Conservation (phyloP, 2,888 invertebrate genomes). For the Leptothorax acervorum region DNA sequence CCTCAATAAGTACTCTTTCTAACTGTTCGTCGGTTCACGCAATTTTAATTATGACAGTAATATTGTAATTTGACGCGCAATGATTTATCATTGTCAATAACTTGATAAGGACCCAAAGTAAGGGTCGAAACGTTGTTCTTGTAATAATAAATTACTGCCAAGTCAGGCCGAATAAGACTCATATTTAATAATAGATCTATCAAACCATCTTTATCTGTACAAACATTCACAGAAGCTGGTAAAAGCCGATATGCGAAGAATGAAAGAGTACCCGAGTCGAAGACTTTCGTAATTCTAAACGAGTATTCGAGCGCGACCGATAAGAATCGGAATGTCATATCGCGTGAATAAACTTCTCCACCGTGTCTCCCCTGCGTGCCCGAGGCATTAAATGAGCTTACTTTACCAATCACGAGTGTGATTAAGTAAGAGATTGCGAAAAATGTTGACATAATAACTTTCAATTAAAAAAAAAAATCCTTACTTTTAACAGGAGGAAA, state of each 20-base stretch:
- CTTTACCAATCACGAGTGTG: not conserved
- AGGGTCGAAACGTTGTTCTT: too few relatives aligned
- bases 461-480: not conserved
- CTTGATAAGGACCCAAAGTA: too few relatives aligned
- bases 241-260: not conserved
- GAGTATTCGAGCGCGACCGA: not conserved
- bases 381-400: not conserved
- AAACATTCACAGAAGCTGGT: not conserved
- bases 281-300: constrained; percentile 34
- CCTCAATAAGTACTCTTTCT: too few relatives aligned
- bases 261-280: not conserved
- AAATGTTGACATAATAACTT: not conserved
- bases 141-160: too few relatives aligned
- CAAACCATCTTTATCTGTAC: not conserved
- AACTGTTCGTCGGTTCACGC: too few relatives aligned
- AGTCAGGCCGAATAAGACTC: too few relatives aligned
- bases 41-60: too few relatives aligned
- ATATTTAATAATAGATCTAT: too few relatives aligned
- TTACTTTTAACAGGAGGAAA: not conserved
- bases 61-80: too few relatives aligned
- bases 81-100: too few relatives aligned
- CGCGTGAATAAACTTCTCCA: not conserved
- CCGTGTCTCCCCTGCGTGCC: not conserved
- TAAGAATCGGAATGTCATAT: constrained; percentile 35
- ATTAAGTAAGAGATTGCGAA: not conserved